phyloP scores from a whole-genome alignment of 2,888 invertebrate species.

The Microctonus hyperodae region DNA sequence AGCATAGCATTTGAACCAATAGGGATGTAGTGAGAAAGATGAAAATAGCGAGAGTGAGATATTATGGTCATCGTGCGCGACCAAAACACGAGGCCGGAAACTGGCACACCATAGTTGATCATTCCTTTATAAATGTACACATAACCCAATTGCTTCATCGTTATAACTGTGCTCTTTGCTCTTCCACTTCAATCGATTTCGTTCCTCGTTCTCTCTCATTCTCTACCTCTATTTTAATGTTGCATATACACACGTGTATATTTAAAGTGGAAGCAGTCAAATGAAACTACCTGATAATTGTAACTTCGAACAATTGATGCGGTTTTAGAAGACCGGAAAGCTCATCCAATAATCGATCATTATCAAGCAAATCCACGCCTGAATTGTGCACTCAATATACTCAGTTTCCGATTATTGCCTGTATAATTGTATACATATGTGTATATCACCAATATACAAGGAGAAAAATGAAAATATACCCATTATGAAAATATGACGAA shows the following conservation, averaged over 20 bases:
- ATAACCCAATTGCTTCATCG: not conserved
- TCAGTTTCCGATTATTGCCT: not conserved
- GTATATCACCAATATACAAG: not conserved
- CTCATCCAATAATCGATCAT: slow-evolving; percentile 29
- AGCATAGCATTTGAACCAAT: not conserved
- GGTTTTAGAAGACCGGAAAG: slow-evolving; percentile 21
- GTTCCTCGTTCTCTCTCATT: not conserved
- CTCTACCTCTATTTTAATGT: not conserved
- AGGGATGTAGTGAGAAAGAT: not conserved
- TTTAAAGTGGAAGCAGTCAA: not conserved
- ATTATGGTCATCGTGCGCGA: slow-evolving; percentile 1
- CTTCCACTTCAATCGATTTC: slow-evolving; percentile 1
- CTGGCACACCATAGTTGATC: not conserved
- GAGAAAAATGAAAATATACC: not conserved
- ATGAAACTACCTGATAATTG: slow-evolving; percentile 25
- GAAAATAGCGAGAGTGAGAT: not conserved
- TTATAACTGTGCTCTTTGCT: slow-evolving; percentile 2
- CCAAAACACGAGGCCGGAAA: slow-evolving; percentile 14
- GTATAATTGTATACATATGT: not conserved
- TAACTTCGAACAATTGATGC: slow-evolving; percentile 23
- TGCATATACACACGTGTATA: not conserved
- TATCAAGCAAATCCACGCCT: slow-evolving; percentile 20
- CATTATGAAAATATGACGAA: not conserved
- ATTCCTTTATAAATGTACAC: not conserved
- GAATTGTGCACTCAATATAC: slow-evolving; percentile 12